Evolutionary conservation across 2,888 invertebrate genomes (phyloP).

Genomic region (Digitonthophagus gazella): DNA sequence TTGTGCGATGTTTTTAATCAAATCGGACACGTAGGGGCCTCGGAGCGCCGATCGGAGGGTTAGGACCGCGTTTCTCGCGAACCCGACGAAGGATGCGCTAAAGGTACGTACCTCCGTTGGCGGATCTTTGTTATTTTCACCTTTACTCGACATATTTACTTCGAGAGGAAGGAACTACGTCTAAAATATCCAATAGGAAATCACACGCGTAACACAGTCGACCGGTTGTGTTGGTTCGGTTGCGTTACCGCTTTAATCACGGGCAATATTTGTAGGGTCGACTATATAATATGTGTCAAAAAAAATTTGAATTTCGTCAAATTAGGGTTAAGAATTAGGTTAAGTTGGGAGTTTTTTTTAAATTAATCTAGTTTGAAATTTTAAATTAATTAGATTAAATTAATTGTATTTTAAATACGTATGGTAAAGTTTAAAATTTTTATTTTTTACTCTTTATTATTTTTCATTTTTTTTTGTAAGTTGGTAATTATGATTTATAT

Average conservation of each 20-base stretch:
- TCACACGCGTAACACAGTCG: constrained; percentile 45
- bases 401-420: no score
- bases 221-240: constrained; percentile 32
- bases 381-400: no score
- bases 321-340: no score
- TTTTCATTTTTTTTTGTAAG: no score
- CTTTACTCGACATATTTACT: constrained; percentile 51
- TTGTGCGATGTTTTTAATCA: constrained; percentile 45
- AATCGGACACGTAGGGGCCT: neutral
- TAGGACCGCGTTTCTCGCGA: neutral
- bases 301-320: neutral
- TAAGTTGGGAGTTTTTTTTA: no score
- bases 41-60: neutral
- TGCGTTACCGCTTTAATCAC: constrained; percentile 4
- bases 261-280: constrained; percentile 16
- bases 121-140: constrained; percentile 50
- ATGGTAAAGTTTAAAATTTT: no score
- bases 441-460: no score
- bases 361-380: no score
- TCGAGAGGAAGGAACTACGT: constrained; percentile 45
- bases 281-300: constrained; percentile 16
- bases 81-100: neutral
- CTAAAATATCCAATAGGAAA: constrained; percentile 49
- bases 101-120: constrained; percentile 45
- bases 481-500: no score